Conservation (phyloP, 2,797 vertebrate species). For the Coracias cyanogaster region DNA sequence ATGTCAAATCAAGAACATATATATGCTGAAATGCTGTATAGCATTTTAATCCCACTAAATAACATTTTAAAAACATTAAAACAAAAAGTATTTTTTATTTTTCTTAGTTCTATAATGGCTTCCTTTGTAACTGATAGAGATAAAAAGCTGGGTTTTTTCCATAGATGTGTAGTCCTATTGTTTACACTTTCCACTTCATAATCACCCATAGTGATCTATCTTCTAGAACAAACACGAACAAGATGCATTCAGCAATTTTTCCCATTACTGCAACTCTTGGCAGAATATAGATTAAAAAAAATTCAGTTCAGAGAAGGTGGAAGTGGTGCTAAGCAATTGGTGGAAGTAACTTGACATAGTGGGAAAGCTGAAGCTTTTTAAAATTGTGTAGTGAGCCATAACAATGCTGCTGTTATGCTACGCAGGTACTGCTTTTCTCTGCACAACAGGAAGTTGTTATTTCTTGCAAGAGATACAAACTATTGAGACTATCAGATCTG, state of each 20-base stretch:
- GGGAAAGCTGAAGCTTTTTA: background rate
- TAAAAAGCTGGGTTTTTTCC: background rate
- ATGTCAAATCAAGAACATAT: background rate
- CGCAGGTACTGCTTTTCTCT: background rate
- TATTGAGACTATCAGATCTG: background rate
- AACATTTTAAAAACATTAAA: background rate
- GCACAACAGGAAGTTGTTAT: background rate
- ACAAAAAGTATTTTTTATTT: background rate
- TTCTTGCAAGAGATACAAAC: background rate
- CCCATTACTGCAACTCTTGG: background rate
- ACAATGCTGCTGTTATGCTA: background rate
- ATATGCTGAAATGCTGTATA: background rate
- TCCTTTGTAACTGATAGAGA: background rate
- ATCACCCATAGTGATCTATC: background rate
- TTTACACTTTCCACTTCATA: background rate
- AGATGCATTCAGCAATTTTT: constrained; percentile 31
- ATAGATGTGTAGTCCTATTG: background rate
- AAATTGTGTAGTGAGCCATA: background rate
- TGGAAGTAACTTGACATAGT: background rate
- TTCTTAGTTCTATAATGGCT: background rate
- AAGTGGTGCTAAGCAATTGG: background rate
- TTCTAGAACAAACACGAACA: constrained; percentile 11
- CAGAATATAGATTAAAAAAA: constrained; percentile 18
- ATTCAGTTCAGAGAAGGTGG: background rate
- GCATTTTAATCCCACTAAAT: background rate